Conservation (phyloP, 1,140 invertebrate genomes). For the Anastrepha ludens region DNA sequence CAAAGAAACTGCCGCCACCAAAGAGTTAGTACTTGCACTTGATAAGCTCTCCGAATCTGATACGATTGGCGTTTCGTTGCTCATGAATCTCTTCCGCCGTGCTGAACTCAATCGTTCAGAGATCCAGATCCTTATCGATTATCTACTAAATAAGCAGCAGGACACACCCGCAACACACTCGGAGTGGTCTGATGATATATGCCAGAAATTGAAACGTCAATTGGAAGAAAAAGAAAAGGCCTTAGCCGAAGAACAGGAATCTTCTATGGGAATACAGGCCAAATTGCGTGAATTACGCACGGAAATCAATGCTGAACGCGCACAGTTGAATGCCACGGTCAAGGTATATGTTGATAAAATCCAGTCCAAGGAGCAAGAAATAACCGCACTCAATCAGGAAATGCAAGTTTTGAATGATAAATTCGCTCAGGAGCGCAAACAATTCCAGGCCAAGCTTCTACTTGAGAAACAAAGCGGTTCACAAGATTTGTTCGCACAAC, state of each 20-base stretch:
- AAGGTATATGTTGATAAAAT: constrained; percentile 73
- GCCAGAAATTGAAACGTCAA: constrained; percentile 90
- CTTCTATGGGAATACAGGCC: constrained; percentile 80
- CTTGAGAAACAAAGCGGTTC: constrained; percentile 69
- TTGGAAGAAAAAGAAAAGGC: constrained; percentile 87
- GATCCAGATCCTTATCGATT: constrained; percentile 91
- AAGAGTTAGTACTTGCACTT: constrained; percentile 66
- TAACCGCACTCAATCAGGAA: constrained; percentile 66
- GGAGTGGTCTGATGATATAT: constrained; percentile 91
- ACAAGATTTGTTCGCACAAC: constrained; percentile 66
- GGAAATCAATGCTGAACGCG: constrained; percentile 81
- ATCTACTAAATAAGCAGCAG: constrained; percentile 89
- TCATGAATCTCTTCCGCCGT: constrained; percentile 85
- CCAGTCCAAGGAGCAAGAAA: constrained; percentile 67
- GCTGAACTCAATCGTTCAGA: constrained; percentile 88
- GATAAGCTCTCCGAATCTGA: constrained; percentile 68
- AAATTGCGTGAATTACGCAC: constrained; percentile 86
- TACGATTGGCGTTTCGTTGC: constrained; percentile 76
- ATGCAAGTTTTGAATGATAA: constrained; percentile 68
- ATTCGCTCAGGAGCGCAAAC: constrained; percentile 68
- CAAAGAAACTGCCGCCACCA: constrained; percentile 66
- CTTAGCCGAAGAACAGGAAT: constrained; percentile 83
- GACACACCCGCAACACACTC: constrained; percentile 83
- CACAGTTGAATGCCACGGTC: constrained; percentile 76
- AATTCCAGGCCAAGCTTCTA: constrained; percentile 67